Conservation (phyloP, 2,113 vertebrate species). For the Bos javanicus region DNA sequence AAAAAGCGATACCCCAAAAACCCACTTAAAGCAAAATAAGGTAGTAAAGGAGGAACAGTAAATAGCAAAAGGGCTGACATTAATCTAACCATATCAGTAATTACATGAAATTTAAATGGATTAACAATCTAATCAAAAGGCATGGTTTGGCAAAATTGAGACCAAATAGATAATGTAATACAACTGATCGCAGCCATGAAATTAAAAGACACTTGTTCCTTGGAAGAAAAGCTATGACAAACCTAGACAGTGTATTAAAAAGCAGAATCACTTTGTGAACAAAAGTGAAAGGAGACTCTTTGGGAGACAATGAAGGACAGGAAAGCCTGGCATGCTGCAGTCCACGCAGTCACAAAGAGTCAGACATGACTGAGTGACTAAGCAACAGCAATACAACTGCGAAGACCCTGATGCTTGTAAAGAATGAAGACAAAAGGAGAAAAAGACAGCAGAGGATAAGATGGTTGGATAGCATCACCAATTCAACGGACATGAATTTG, state of each 20-base stretch:
- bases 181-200: fast-evolving
- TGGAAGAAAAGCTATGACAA: neutral
- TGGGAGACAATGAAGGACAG: neutral
- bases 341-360: neutral
- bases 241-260: neutral
- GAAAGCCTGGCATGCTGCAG: neutral
- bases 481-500: neutral
- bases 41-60: neutral
- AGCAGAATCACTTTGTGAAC: neutral
- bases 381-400: neutral
- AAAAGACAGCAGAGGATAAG: neutral
- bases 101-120: neutral
- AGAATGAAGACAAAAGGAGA: neutral
- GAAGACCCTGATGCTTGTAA: neutral
- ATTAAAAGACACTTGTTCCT: neutral
- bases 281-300: neutral
- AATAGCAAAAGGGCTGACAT: neutral
- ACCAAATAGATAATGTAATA: neutral
- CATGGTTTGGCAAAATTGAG: neutral
- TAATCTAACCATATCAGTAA: neutral
- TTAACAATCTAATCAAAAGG: neutral
- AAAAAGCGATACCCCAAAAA: neutral
- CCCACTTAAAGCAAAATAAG: neutral
- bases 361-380: fast-evolving
- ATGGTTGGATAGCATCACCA: neutral